These are phyloP conservation scores for Puma concolor DNA, from an alignment of 2,113 vertebrate genomes.

Conservation along the genomic window DNA sequence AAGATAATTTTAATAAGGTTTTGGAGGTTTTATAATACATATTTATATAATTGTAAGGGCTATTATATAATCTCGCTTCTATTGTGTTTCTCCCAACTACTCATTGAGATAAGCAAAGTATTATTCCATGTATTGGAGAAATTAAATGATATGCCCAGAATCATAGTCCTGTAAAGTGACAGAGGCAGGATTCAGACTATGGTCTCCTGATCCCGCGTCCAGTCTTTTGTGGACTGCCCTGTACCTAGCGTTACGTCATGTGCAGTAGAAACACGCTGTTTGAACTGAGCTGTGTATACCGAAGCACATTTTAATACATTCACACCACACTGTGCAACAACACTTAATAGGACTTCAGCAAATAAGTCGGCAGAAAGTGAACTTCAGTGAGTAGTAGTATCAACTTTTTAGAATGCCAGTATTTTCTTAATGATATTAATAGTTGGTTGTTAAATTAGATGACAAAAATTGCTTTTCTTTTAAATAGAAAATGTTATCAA, in stretches of 20 bases:
- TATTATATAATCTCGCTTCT: background rate
- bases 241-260: background rate
- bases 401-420: slow-evolving; percentile 46
- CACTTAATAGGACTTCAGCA: background rate
- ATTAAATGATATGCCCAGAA: background rate
- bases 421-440: slow-evolving; percentile 62
- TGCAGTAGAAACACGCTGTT: background rate
- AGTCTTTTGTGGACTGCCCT: background rate
- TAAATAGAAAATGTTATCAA: slow-evolving; percentile 96
- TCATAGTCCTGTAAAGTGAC: background rate
- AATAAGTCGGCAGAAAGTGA: background rate
- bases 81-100: background rate
- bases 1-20: background rate
- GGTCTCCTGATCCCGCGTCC: background rate
- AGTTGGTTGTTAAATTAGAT: slow-evolving; percentile 74
- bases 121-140: background rate
- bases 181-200: background rate
- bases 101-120: background rate
- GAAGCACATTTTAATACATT: background rate
- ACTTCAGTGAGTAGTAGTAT: background rate
- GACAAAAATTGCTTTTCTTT: slow-evolving; percentile 81
- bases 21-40: background rate
- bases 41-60: background rate
- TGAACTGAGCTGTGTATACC: background rate
- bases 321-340: background rate